phyloP scores from a whole-genome alignment of 2,797 vertebrate species.

The Nyctibius grandis region DNA sequence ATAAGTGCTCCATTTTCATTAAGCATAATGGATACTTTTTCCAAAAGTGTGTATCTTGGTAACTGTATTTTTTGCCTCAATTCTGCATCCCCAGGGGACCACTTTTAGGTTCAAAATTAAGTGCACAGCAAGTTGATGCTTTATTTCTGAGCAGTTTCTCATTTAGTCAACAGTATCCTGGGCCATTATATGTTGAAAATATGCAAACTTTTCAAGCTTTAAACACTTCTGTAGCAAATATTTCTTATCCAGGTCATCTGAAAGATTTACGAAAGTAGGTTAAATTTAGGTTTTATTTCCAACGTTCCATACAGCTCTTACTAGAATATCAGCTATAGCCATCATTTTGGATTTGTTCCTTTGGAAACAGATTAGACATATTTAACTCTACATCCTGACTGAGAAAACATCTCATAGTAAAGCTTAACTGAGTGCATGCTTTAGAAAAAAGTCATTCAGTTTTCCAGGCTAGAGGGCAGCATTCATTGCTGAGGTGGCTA shows the following conservation, averaged over 20 bases:
- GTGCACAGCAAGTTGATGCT: neutral
- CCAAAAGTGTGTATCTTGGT: neutral
- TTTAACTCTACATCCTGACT: neutral
- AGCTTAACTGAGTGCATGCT: neutral
- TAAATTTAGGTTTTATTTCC: neutral
- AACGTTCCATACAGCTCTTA: conserved; percentile 27
- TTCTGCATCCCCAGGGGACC: neutral
- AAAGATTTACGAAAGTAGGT: neutral
- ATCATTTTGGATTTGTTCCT: conserved; percentile 68
- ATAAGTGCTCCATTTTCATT: conserved; percentile 20
- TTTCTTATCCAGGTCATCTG: neutral
- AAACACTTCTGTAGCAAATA: neutral
- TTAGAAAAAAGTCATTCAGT: neutral
- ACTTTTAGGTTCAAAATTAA: conserved; percentile 15
- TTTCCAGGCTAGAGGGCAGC: neutral
- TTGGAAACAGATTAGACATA: neutral
- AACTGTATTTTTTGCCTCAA: conserved; percentile 11
- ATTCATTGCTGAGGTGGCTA: neutral
- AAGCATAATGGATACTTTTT: neutral
- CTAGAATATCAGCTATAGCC: conserved; percentile 33
- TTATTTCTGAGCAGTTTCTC: conserved; percentile 20
- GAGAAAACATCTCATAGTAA: neutral
- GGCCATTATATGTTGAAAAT: neutral
- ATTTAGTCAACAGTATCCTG: neutral
- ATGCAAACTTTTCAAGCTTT: neutral